These are phyloP conservation scores for Phasia obesa DNA, from an alignment of 2,888 invertebrate species.

Conservation along the genomic window DNA sequence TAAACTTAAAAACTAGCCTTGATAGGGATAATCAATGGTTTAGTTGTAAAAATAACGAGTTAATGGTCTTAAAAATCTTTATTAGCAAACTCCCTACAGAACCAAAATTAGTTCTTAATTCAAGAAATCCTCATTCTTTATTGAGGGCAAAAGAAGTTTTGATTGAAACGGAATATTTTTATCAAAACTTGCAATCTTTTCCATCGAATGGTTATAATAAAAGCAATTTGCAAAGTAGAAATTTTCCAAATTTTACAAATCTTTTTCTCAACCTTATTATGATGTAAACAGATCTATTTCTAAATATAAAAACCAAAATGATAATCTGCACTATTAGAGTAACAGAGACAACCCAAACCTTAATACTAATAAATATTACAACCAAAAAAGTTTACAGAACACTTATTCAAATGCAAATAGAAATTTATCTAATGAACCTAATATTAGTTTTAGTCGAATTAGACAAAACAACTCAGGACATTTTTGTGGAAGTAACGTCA, in stretches of 20 bases:
- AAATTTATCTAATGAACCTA: too few relatives aligned
- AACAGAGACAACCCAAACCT: too few relatives aligned
- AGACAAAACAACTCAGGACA: too few relatives aligned
- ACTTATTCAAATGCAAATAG: not conserved
- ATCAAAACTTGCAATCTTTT: not conserved
- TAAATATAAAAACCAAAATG: not conserved
- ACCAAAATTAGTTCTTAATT: constrained; percentile 44
- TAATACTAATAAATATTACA: too few relatives aligned
- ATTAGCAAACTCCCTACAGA: constrained; percentile 52
- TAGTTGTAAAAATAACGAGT: too few relatives aligned
- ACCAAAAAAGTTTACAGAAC: not conserved
- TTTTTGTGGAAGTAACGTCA: too few relatives aligned
- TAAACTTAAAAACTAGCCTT: constrained; percentile 29
- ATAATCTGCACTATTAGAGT: not conserved
- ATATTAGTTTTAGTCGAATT: too few relatives aligned
- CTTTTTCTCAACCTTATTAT: not conserved
- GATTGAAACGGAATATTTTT: not conserved
- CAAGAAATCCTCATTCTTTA: constrained; percentile 41
- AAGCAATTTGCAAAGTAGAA: too few relatives aligned
- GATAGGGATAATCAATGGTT: constrained; percentile 35
- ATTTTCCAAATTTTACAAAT: not conserved
- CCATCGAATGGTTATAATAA: not conserved
- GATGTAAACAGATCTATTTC: not conserved
- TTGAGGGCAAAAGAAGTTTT: not conserved
- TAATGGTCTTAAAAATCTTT: constrained; percentile 56